A percentile compares a stretch with the other conserved stretches of the same genome.
Evolutionary conservation across 2,113 vertebrate species (phyloP).

Genomic region (Todiramphus saurophagus): DNA sequence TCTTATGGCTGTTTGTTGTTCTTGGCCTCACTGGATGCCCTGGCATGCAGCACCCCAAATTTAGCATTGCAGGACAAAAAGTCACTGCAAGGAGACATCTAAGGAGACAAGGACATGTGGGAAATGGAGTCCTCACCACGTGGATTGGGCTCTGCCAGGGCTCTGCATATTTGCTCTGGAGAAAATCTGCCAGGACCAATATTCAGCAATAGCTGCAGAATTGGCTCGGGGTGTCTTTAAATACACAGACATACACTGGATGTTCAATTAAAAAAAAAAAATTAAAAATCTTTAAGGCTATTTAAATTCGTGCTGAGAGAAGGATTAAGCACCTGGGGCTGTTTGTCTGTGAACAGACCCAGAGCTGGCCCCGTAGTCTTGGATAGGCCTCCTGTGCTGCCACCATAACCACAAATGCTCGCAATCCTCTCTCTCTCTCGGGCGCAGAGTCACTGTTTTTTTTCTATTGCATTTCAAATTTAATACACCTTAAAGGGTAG

Average conservation of each 20-base stretch:
- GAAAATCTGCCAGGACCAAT: neutral
- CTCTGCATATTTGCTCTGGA: neutral
- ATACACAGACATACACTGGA: neutral
- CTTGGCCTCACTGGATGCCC: neutral
- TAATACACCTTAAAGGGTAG: neutral
- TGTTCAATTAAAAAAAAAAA: neutral
- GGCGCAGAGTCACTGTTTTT: neutral
- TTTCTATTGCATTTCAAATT: neutral
- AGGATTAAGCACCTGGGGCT: neutral
- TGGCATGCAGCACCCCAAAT: neutral
- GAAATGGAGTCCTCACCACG: rapidly evolving
- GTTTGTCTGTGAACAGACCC: neutral
- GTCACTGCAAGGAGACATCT: neutral
- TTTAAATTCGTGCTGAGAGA: neutral
- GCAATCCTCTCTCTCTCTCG: neutral
- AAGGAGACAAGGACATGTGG: neutral
- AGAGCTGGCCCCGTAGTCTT: neutral
- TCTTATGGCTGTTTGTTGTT: neutral
- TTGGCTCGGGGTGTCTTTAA: neutral
- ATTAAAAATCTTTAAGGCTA: neutral
- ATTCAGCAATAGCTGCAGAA: neutral
- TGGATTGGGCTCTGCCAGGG: neutral
- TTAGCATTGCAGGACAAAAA: neutral
- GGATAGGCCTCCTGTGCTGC: neutral
- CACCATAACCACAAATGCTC: neutral